These are phyloP conservation scores for Stictocephala bisonia DNA, from an alignment of 2,888 invertebrate genomes.

Conservation along the genomic window DNA sequence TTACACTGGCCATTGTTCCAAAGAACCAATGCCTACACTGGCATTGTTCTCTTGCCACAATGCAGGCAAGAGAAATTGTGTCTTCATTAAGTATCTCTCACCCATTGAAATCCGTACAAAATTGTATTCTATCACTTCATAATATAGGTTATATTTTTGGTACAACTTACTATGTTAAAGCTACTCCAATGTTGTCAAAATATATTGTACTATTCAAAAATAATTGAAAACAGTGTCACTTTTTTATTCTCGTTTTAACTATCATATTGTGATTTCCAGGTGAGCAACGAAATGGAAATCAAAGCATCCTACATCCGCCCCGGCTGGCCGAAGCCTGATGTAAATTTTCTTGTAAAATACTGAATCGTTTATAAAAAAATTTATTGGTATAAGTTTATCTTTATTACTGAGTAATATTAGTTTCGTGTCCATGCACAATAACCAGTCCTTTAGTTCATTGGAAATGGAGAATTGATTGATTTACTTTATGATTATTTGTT, in stretches of 20 bases:
- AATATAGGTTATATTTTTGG: too few relatives aligned
- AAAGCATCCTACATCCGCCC: conserved; percentile 16
- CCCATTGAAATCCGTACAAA: too few relatives aligned
- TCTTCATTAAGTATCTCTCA: too few relatives aligned
- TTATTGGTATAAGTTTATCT: conserved; percentile 31
- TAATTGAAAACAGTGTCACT: not conserved
- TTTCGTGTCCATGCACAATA: conserved; percentile 18
- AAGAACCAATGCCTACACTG: too few relatives aligned
- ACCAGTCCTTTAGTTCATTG: not conserved
- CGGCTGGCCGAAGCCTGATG: too few relatives aligned
- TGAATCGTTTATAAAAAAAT: conserved; percentile 32
- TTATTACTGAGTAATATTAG: conserved; percentile 32
- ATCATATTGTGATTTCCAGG: not conserved
- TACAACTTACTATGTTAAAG: too few relatives aligned
- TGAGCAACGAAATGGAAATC: not conserved
- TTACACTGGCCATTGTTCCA: too few relatives aligned
- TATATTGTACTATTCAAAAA: too few relatives aligned
- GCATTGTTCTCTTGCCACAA: too few relatives aligned
- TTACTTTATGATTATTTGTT: not conserved
- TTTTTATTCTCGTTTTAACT: not conserved
- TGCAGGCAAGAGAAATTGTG: too few relatives aligned
- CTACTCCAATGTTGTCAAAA: too few relatives aligned
- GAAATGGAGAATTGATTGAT: conserved; percentile 9
- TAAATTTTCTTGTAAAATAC: conserved; percentile 21
- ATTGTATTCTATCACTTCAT: too few relatives aligned